phyloP scores from a whole-genome alignment of 2,113 vertebrate genomes.

The Colaptes auratus region DNA sequence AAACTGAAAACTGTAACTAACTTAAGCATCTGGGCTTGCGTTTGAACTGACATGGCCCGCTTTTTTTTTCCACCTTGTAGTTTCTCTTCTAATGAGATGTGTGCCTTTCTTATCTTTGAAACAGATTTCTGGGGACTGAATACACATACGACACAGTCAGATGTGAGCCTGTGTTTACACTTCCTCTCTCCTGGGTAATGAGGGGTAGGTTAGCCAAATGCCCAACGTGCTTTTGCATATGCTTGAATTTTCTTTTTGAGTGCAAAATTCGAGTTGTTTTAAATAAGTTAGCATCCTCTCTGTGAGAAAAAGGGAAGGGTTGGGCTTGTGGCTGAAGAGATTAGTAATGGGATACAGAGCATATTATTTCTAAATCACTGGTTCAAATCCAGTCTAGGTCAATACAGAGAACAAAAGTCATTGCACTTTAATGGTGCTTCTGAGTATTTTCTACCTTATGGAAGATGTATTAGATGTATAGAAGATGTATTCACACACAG shows the following conservation, averaged over 20 bases:
- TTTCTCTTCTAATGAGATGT: slow-evolving; percentile 54
- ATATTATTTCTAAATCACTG: slow-evolving; percentile 35
- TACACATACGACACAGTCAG: background rate
- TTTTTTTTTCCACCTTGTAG: slow-evolving; percentile 18
- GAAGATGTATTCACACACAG: background rate
- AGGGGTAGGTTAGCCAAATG: slow-evolving; percentile 6
- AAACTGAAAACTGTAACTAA: slow-evolving; percentile 62
- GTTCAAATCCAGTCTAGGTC: slow-evolving; percentile 32
- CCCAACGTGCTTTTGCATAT: background rate
- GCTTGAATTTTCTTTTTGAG: background rate
- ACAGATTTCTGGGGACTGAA: slow-evolving; percentile 43
- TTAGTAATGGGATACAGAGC: slow-evolving; percentile 41
- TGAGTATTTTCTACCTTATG: background rate
- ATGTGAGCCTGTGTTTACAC: background rate
- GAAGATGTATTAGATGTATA: background rate
- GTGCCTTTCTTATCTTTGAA: slow-evolving; percentile 28
- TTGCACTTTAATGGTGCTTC: background rate
- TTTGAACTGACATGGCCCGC: background rate
- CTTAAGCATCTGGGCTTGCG: slow-evolving; percentile 25
- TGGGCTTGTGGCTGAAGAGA: slow-evolving; percentile 27
- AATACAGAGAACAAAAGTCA: slow-evolving; percentile 22
- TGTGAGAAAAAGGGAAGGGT: background rate
- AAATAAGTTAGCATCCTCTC: background rate
- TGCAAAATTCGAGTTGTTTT: background rate
- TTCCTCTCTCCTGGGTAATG: slow-evolving; percentile 9